phyloP scores from a whole-genome alignment of 2,888 invertebrate species.

The Chymomyza fuscimana region DNA sequence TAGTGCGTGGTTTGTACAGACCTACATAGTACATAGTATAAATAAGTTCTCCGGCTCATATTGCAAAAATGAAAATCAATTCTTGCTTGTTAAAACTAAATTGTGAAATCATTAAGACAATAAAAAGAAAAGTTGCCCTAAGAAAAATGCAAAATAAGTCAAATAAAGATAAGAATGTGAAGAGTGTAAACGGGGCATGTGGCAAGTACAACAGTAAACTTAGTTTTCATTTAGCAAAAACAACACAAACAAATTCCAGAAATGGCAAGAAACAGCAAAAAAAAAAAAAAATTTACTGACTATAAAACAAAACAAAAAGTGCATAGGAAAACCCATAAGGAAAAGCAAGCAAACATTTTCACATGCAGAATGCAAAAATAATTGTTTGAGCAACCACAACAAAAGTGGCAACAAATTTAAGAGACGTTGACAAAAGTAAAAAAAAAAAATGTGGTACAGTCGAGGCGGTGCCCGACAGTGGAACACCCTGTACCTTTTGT shows the following conservation, averaged over 20 bases:
- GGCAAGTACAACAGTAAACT: not conserved
- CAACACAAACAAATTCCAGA: not conserved
- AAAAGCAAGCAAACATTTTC: not conserved
- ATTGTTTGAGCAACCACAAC: conserved; percentile 55
- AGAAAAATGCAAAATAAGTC: not conserved
- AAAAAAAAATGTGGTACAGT: not conserved
- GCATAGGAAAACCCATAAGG: not conserved
- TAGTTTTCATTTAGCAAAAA: not conserved
- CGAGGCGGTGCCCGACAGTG: too few relatives aligned
- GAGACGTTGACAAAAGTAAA: conserved; percentile 27
- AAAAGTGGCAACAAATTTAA: conserved; percentile 48
- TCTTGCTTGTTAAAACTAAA: not conserved
- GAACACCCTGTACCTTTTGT: too few relatives aligned
- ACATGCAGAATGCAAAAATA: conserved; percentile 37
- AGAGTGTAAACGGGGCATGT: not conserved
- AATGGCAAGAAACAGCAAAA: not conserved
- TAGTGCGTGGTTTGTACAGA: not conserved
- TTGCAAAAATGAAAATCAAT: not conserved
- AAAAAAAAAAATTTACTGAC: not conserved
- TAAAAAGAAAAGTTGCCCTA: not conserved
- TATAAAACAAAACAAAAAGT: not conserved
- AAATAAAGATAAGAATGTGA: not conserved
- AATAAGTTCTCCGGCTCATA: not conserved
- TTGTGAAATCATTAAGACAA: not conserved
- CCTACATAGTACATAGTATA: not conserved